Conservation (phyloP, 2,113 vertebrate species). For the Solenodon paradoxus region DNA sequence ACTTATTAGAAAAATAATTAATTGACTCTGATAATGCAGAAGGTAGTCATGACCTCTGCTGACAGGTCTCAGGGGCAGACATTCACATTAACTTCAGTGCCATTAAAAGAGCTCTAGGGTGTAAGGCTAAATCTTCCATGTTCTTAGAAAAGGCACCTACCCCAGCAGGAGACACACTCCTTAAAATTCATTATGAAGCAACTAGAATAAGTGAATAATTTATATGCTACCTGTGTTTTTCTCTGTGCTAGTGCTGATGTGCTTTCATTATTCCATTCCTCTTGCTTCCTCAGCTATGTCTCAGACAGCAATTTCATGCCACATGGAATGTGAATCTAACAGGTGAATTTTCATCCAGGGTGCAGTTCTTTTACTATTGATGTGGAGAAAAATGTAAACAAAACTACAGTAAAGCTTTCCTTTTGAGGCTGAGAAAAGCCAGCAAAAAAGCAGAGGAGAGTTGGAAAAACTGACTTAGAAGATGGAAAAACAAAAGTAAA, state of each 20-base stretch:
- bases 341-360: slow-evolving; percentile 35
- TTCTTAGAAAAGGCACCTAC: background rate
- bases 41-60: background rate
- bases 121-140: background rate
- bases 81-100: background rate
- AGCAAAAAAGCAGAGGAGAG: background rate
- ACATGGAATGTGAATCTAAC: slow-evolving; percentile 35
- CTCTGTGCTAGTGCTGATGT: background rate
- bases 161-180: background rate
- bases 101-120: background rate
- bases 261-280: slow-evolving; percentile 1
- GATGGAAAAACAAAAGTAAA: slow-evolving; percentile 38
- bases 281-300: slow-evolving; percentile 26
- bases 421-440: slow-evolving; percentile 21
- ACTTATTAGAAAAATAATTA: background rate
- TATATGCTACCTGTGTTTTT: background rate
- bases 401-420: background rate
- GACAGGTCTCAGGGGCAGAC: background rate
- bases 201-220: slow-evolving; percentile 18
- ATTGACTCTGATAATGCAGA: background rate
- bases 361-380: background rate
- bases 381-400: slow-evolving; percentile 30
- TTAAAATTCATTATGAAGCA: slow-evolving; percentile 42
- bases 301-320: slow-evolving; percentile 26
- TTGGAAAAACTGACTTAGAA: background rate